Base-by-base conservation (phyloP, 2,113 vertebrate genomes). In the Crypturellus undulatus region DNA sequence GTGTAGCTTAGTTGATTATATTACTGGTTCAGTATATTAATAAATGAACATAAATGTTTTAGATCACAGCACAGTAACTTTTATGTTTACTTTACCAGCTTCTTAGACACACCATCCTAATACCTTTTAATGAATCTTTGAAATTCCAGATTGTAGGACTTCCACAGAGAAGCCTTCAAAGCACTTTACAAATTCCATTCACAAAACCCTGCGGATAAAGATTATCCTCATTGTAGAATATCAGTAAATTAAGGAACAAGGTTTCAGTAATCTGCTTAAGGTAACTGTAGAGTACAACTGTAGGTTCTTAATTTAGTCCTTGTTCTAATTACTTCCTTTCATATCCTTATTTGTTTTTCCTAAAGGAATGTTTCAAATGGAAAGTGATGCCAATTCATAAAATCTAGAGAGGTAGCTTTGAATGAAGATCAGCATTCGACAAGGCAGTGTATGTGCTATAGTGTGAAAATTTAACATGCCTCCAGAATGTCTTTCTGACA, bases 131-230 rank as follows among this genome's bases (percentile, higher is more conserved):
- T 93, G 83, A 94, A 91, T 65, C 24, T 90, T 88, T 90, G 25
- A 13, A 93, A 56, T 91, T 89, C 87, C 77, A 59, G 76, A 90
- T 96, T 92, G 91, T 59, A 80, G 20, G 65, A 77, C 69, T 88
- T 96, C 43, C 73, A 80, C 56, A 30, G 52, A 93, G 90, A 92
- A 93, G 3, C 15, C 77, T 38, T 92, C 42, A 84, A 91, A 94
- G 60, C 45, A 91, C 83, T 93, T 91, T 45, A 75, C 38, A 88
- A 94, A 97, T 95, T 93, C 90, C 90, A 84, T 94, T 96, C 92
- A 96, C 77, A 96, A 94, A 95, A 89, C 43, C 72, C 76, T 69
- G 65, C 65, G 90, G 76, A 80, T 92, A 94, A 90, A 91, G 90
- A 95, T 97, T 94, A 95, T 93, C 72, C 72, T 90, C 10, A 68